phyloP scores from a whole-genome alignment of 2,888 invertebrate species.

The Fragum fragum region DNA sequence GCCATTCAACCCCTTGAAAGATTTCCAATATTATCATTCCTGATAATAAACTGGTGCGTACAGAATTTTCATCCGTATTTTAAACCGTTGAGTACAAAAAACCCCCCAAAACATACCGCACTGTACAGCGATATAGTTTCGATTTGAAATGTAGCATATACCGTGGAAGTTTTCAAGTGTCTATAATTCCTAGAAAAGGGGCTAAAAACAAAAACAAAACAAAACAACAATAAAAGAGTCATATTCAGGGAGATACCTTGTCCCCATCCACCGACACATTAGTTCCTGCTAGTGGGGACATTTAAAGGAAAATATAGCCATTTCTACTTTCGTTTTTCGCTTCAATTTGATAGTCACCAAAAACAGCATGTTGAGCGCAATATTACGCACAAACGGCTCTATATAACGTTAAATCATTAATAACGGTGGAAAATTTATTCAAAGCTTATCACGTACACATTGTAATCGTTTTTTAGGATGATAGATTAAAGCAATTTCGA shows the following conservation, averaged over 20 bases:
- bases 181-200: background rate
- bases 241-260: background rate
- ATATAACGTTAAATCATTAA: background rate
- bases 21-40: background rate
- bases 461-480: background rate
- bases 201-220: too few species aligned
- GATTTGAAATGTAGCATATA: background rate
- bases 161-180: background rate
- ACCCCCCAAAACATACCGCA: background rate
- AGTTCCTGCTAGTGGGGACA: too few species aligned
- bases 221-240: background rate
- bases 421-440: background rate
- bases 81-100: background rate
- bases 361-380: background rate
- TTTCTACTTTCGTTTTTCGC: too few species aligned
- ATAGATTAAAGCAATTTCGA: too few species aligned
- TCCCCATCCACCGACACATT: conserved; percentile 1
- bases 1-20: too few species aligned
- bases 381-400: background rate
- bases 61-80: background rate
- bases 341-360: background rate
- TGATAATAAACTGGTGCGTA: background rate
- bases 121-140: too few species aligned
- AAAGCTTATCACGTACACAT: background rate
- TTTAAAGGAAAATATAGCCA: too few species aligned